Conservation (phyloP, 37 sponge, comb jelly and placozoan genomes). For the Geodia barretti region DNA sequence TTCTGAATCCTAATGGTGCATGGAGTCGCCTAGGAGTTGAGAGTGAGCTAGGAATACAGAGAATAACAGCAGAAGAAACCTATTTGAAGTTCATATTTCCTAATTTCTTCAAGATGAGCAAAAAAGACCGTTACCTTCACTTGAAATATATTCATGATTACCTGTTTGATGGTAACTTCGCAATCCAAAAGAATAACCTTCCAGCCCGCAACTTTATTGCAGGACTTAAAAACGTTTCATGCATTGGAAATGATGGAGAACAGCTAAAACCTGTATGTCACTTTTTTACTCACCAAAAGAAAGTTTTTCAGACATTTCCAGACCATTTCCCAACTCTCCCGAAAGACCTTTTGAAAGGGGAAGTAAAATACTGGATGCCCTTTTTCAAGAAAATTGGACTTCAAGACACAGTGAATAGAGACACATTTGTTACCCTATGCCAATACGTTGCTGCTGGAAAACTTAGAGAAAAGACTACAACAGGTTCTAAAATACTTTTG, state of each 20-base stretch:
- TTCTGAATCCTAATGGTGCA: constrained; percentile 17
- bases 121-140: constrained; percentile 42
- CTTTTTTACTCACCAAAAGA: constrained; percentile 14
- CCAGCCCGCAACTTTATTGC: not conserved
- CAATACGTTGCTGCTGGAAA: constrained; percentile 8
- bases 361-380: constrained; percentile 21
- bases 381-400: constrained; percentile 45
- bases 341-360: not conserved
- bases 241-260: constrained; percentile 22
- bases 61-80: constrained; percentile 13
- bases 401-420: not conserved
- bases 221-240: constrained; percentile 1
- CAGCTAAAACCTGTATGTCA: constrained; percentile 14
- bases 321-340: constrained; percentile 18
- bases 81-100: constrained; percentile 47
- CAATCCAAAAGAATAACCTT: not conserved
- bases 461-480: not conserved
- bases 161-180: not conserved
- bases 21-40: constrained; percentile 26
- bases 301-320: constrained; percentile 38
- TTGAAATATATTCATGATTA: constrained; percentile 45
- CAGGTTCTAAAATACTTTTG: constrained; percentile 31
- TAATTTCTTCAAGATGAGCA: constrained; percentile 23
- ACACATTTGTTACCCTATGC: constrained; percentile 24
- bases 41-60: constrained; percentile 1